Percentiles rank a stretch among this genome's conserved stretches.
Conservation (phyloP, 2,113 vertebrate species). For the Struthidea cinerea region DNA sequence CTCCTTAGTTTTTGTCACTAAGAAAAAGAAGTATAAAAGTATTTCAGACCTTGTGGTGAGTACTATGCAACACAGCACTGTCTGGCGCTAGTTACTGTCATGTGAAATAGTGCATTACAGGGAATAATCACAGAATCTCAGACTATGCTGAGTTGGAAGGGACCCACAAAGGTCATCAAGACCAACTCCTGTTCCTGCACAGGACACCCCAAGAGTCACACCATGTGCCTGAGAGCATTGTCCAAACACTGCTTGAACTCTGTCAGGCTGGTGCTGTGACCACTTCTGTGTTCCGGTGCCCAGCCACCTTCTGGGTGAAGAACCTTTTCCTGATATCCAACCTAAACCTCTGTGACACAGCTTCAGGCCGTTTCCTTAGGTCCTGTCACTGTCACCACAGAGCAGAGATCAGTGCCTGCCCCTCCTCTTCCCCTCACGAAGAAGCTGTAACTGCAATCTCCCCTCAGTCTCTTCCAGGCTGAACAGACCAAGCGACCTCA, state of each 20-base stretch:
- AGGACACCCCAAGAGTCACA: not conserved
- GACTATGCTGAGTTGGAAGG: not conserved
- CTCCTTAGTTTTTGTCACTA: not conserved
- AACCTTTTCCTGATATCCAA: not conserved
- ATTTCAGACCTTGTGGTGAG: not conserved
- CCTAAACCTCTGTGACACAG: not conserved
- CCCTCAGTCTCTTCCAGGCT: not conserved
- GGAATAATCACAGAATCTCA: not conserved
- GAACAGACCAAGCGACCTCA: not conserved
- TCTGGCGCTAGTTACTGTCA: not conserved
- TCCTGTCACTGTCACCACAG: no score
- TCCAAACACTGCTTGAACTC: not conserved
- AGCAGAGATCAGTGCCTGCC: not conserved
- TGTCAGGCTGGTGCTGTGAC: not conserved
- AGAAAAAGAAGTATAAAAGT: not conserved
- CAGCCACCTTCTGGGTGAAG: no score
- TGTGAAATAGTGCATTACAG: not conserved
- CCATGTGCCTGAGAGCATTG: not conserved
- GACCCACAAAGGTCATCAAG: not conserved
- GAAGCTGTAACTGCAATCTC: accelerated
- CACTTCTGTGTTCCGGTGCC: not conserved
- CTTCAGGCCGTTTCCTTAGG: accelerated
- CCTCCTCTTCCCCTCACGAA: accelerated
- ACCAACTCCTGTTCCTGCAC: accelerated
- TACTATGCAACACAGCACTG: not conserved